A percentile compares a stretch with the other conserved stretches of the same genome.
Evolutionary conservation across 2,797 vertebrate species (phyloP).

Genomic region (Clarias pachynema): DNA sequence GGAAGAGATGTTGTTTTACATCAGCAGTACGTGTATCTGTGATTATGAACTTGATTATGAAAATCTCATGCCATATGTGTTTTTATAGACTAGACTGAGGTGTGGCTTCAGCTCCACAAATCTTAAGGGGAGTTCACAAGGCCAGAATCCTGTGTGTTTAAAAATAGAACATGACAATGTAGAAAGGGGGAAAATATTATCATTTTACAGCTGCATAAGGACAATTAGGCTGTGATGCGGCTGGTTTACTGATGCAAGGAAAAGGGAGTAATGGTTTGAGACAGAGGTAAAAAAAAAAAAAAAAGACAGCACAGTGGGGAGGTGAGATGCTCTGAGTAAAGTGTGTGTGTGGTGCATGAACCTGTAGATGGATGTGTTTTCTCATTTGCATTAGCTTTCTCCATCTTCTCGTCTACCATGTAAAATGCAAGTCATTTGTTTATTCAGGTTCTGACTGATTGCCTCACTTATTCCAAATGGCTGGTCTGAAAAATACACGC

Average conservation of each 20-base stretch:
- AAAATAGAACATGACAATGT: constrained; percentile 41
- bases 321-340: constrained; percentile 41
- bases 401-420: constrained; percentile 57
- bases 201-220: constrained; percentile 49
- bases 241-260: constrained; percentile 53
- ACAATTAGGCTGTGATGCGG: constrained; percentile 57
- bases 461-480: constrained; percentile 64
- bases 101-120: constrained; percentile 13
- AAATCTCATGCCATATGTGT: background rate
- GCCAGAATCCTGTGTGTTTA: constrained; percentile 36
- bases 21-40: background rate
- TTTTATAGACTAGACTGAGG: background rate
- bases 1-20: background rate
- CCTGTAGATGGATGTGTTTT: constrained; percentile 62
- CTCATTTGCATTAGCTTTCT: constrained; percentile 61
- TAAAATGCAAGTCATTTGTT: constrained; percentile 64
- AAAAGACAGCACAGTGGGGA: constrained; percentile 56
- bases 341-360: constrained; percentile 26
- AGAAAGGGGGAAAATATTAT: constrained; percentile 48
- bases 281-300: constrained; percentile 46
- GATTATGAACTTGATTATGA: background rate
- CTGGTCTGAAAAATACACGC: constrained; percentile 62
- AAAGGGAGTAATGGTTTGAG: constrained; percentile 55
- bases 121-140: constrained; percentile 17
- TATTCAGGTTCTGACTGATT: constrained; percentile 64